phyloP scores from a whole-genome alignment of 2,888 invertebrate species.

The Lypha dubia region DNA sequence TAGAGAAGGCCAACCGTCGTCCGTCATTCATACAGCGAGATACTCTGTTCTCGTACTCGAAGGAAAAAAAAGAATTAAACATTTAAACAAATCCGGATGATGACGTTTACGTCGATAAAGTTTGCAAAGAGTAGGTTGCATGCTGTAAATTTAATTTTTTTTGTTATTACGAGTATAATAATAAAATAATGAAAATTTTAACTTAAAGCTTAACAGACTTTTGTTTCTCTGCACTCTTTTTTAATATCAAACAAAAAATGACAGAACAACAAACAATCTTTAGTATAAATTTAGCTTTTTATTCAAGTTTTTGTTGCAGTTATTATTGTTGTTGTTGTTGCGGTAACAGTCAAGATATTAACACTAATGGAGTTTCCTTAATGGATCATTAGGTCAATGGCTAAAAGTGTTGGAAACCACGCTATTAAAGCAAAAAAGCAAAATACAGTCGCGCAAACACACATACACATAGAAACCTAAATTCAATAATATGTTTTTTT shows the following conservation, averaged over 20 bases:
- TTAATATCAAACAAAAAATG: background rate
- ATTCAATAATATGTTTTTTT: constrained; percentile 12
- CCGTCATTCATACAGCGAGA: constrained; percentile 16
- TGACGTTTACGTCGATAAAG: constrained; percentile 3
- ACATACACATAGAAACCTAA: background rate
- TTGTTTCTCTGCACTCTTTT: background rate
- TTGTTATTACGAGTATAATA: background rate
- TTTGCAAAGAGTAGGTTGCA: background rate
- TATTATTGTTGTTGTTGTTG: constrained; percentile 61
- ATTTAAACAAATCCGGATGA: constrained; percentile 14
- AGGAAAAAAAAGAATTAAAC: background rate
- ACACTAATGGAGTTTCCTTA: constrained; percentile 79
- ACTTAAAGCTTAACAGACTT: constrained; percentile 7
- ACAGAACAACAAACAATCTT: constrained; percentile 16
- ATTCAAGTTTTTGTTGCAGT: background rate
- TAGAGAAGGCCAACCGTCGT: constrained; percentile 16
- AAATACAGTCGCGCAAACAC: background rate
- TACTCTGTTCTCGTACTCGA: no score
- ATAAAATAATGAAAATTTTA: background rate
- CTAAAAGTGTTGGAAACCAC: constrained; percentile 66
- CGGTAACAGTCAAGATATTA: constrained; percentile 75
- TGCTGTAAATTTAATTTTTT: constrained; percentile 25
- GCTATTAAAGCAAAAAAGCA: constrained; percentile 41
- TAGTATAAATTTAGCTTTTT: constrained; percentile 55
- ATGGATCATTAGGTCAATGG: constrained; percentile 81